phyloP scores from a whole-genome alignment of 2,113 vertebrate genomes.

The Corydoras sp. region DNA sequence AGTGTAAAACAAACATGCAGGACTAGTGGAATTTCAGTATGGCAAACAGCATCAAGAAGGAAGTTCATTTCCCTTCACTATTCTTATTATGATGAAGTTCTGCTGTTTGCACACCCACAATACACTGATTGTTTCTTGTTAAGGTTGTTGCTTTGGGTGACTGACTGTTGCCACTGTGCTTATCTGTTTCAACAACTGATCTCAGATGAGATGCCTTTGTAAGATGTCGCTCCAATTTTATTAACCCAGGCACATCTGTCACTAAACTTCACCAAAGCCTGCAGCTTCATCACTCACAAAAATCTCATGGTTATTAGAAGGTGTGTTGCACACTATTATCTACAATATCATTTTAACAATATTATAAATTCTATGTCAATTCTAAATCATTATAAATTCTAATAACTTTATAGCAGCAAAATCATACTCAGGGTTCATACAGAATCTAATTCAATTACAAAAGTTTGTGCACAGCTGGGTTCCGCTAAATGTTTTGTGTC shows the following conservation, averaged over 20 bases:
- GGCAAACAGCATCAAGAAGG: conserved; percentile 7
- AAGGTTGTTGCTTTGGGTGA: background rate
- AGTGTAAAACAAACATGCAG: background rate
- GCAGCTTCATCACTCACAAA: background rate
- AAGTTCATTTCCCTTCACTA: conserved; percentile 17
- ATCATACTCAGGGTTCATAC: no score
- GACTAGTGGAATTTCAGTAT: conserved; percentile 7
- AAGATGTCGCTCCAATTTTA: background rate
- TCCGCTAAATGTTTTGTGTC: no score
- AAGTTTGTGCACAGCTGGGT: no score
- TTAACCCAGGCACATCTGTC: background rate
- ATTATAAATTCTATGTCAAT: no score
- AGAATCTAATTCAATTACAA: no score
- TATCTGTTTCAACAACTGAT: conserved; percentile 9
- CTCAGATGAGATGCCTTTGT: background rate
- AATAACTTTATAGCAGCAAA: no score
- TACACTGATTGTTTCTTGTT: conserved; percentile 4
- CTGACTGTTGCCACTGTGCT: conserved; percentile 5
- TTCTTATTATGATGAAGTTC: conserved; percentile 3
- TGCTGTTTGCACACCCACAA: conserved; percentile 4
- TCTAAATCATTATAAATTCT: no score
- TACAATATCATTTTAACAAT: no score
- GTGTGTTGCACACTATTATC: no score
- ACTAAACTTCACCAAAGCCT: background rate
- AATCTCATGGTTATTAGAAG: background rate